These are phyloP conservation scores for Clinocottus analis DNA, from an alignment of 2,113 vertebrate species.

Conservation along the genomic window DNA sequence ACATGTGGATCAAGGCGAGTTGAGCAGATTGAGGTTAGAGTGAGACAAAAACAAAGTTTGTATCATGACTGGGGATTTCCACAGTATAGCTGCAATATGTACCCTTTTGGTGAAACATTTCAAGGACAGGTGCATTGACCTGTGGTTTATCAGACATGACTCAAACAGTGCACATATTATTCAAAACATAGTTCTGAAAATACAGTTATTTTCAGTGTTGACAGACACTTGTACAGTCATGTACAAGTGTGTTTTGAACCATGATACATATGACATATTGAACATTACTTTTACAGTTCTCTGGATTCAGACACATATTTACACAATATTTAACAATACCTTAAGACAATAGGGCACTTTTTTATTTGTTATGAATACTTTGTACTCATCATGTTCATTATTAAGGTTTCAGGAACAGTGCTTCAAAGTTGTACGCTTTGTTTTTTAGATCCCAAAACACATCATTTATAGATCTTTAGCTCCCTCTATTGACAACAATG, in stretches of 20 bases:
- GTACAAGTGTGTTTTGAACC: neutral
- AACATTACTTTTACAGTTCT: neutral
- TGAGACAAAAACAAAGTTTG: conserved; percentile 63
- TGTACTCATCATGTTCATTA: neutral
- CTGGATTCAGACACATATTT: neutral
- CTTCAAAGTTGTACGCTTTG: neutral
- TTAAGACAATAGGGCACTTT: neutral
- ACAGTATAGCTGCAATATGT: conserved; percentile 8
- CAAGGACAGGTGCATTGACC: conserved; percentile 60
- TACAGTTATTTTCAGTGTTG: neutral
- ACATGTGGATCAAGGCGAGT: conserved; percentile 26
- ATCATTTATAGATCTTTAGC: conserved; percentile 16
- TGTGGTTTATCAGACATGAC: conserved; percentile 36
- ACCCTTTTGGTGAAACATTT: conserved; percentile 33
- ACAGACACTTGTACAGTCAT: neutral
- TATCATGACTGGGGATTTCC: conserved; percentile 74
- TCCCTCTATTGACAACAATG: conserved; percentile 59
- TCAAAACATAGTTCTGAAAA: conserved; percentile 27
- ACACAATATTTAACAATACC: neutral
- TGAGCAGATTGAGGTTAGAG: conserved; percentile 31
- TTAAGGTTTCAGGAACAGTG: conserved; percentile 7
- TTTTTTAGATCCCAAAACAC: neutral
- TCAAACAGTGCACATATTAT: conserved; percentile 34
- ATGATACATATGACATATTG: neutral
- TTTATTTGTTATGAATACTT: neutral